phyloP scores from a whole-genome alignment of 2,113 vertebrate species.

The Indicator maculatus region DNA sequence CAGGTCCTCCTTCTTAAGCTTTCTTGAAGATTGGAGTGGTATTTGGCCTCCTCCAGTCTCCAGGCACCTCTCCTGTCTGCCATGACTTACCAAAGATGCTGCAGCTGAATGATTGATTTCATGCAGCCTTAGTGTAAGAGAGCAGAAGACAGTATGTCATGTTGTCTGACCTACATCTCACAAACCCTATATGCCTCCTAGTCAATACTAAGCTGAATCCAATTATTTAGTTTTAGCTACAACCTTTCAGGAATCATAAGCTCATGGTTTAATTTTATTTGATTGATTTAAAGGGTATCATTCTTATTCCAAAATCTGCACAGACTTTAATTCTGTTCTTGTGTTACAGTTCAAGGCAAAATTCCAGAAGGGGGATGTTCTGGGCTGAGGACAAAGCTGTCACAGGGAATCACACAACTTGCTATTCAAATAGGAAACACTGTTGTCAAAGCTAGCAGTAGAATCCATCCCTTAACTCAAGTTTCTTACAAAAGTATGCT shows the following conservation, averaged over 20 bases:
- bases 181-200: background rate
- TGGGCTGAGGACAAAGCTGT: slow-evolving; percentile 19
- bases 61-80: too few species aligned
- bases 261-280: slow-evolving; percentile 3
- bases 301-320: background rate
- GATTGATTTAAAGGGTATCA: background rate
- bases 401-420: background rate
- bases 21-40: too few species aligned
- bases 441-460: background rate
- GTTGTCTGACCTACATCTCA: background rate
- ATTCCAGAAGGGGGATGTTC: slow-evolving; percentile 2
- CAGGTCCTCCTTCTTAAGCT: too few species aligned
- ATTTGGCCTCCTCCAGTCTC: too few species aligned
- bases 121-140: background rate
- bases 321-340: slow-evolving; percentile 20
- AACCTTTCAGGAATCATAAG: slow-evolving; percentile 12
- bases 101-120: background rate
- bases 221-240: slow-evolving; percentile 8
- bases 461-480: background rate
- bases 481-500: background rate
- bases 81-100: too few species aligned
- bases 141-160: background rate
- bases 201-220: background rate
- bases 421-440: background rate
- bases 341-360: slow-evolving; percentile 2